Conservation (phyloP, 1,140 invertebrate species). For the Metaphire vulgaris region DNA sequence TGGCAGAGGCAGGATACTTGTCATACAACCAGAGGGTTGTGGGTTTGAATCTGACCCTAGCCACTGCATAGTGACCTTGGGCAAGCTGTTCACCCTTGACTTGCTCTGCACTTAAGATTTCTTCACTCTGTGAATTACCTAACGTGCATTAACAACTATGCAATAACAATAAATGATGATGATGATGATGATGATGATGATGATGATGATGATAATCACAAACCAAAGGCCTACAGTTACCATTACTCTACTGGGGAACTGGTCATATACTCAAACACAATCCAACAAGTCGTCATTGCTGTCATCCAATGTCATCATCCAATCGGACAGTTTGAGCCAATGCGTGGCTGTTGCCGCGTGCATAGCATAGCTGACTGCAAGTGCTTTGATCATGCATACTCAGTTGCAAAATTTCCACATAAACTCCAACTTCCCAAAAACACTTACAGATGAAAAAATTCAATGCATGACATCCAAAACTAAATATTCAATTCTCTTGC, state of each 20-base stretch:
- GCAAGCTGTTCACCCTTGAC: not conserved
- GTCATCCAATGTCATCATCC: not conserved
- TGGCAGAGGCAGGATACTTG: not conserved
- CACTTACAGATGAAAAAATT: no score
- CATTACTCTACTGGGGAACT: not conserved
- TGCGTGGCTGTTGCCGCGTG: not conserved
- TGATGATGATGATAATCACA: not conserved
- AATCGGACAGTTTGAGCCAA: not conserved
- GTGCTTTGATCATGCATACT: not conserved
- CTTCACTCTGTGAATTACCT: no score
- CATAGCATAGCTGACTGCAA: not conserved
- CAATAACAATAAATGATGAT: not conserved
- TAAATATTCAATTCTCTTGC: no score
- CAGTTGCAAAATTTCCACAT: no score
- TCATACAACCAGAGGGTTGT: no score
- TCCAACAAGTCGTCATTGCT: not conserved
- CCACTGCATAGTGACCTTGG: not conserved
- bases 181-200: constrained; percentile 2
- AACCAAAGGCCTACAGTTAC: not conserved
- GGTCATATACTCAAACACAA: not conserved
- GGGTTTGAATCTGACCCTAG: not conserved
- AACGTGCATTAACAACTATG: no score
- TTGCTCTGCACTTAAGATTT: not conserved
- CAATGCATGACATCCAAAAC: no score
- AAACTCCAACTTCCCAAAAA: no score